Conservation (phyloP, 1,140 invertebrate species). For the Andricus grossulariae region DNA sequence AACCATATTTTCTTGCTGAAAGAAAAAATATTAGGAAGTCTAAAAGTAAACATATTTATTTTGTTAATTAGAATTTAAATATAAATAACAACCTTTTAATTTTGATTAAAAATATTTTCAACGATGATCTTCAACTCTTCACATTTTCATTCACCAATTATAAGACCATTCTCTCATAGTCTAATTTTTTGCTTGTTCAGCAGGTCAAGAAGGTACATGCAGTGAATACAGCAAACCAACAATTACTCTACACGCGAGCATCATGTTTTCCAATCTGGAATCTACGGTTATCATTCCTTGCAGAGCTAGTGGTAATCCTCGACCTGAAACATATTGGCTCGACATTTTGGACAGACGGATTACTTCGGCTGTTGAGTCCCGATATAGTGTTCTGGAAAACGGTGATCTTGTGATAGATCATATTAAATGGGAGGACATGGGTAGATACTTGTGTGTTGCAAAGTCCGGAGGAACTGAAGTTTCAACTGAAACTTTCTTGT, state of each 20-base stretch:
- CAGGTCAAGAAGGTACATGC: neutral
- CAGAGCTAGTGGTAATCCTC: conserved; percentile 80
- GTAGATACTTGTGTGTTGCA: conserved; percentile 84
- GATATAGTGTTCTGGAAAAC: conserved; percentile 78
- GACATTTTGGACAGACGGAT: conserved; percentile 77
- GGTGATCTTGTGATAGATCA: conserved; percentile 85
- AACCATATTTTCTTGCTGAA: too few relatives aligned
- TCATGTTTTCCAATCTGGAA: conserved; percentile 75
- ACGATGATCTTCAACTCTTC: too few relatives aligned
- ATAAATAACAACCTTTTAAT: neutral
- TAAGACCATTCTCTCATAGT: too few relatives aligned
- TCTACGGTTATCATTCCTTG: conserved; percentile 83
- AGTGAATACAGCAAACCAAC: conserved; percentile 32
- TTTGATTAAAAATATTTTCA: too few relatives aligned
- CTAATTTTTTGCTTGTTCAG: neutral
- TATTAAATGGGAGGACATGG: conserved; percentile 88
- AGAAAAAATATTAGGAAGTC: conserved; percentile 36
- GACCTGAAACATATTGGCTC: conserved; percentile 82
- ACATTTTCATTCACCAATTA: too few relatives aligned
- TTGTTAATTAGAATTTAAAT: neutral
- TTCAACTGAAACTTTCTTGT: conserved; percentile 83
- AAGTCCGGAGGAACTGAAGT: conserved; percentile 82
- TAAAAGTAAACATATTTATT: neutral
- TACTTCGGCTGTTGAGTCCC: conserved; percentile 68
- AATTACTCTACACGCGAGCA: conserved; percentile 49